phyloP scores from a whole-genome alignment of 2,797 vertebrate genomes.

The Lutjanus argentimaculatus region DNA sequence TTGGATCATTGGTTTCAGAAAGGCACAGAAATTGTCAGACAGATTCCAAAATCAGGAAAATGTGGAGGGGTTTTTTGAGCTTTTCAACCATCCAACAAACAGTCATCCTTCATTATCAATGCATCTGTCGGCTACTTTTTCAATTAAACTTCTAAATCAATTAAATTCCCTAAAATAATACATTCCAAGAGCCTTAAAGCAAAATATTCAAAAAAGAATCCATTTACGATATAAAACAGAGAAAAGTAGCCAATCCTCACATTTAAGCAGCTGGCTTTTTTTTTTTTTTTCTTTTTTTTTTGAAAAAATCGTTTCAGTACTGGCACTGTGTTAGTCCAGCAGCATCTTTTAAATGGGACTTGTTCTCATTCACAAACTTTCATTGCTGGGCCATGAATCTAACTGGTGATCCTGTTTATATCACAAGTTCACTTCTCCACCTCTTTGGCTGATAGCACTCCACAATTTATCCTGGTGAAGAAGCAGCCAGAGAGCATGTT shows the following conservation, averaged over 20 bases:
- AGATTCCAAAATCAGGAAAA: too few relatives aligned
- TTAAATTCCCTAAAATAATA: too few relatives aligned
- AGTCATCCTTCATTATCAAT: too few relatives aligned
- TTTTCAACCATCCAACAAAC: too few relatives aligned
- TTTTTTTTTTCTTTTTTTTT: too few relatives aligned
- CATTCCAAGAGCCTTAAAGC: neutral
- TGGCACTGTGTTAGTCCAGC: too few relatives aligned
- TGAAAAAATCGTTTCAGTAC: too few relatives aligned
- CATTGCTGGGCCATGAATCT: neutral
- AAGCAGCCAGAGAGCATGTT: constrained; percentile 25
- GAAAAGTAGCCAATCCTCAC: neutral
- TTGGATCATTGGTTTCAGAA: too few relatives aligned
- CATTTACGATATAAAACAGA: neutral
- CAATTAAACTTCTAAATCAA: too few relatives aligned
- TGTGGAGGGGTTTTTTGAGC: too few relatives aligned
- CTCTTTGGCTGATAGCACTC: neutral
- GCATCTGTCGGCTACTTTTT: too few relatives aligned
- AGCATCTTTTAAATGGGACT: neutral
- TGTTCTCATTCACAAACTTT: neutral
- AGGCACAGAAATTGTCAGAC: too few relatives aligned
- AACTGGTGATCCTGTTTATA: neutral
- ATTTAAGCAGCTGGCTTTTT: neutral
- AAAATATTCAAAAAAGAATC: neutral
- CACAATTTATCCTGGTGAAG: neutral
- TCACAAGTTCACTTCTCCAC: neutral